These are phyloP conservation scores for Perca schrenkii DNA, from an alignment of 2,113 vertebrate genomes.

Conservation along the genomic window DNA sequence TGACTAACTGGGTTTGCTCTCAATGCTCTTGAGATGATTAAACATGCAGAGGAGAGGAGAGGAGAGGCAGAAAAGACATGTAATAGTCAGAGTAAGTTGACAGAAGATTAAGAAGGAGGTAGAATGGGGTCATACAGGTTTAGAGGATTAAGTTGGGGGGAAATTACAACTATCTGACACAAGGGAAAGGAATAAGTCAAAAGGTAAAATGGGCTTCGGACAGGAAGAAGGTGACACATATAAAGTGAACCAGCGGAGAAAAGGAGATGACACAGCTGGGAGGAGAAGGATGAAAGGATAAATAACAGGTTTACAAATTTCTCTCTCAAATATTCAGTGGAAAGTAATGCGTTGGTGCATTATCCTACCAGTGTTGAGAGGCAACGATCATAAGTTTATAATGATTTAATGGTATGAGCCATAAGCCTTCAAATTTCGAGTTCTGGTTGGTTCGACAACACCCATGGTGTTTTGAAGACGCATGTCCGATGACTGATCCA, in stretches of 20 bases:
- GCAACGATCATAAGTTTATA: not conserved
- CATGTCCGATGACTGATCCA: too few relatives aligned
- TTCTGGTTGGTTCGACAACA: too few relatives aligned
- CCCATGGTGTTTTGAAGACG: too few relatives aligned
- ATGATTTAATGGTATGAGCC: not conserved
- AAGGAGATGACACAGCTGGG: not conserved
- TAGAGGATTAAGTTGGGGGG: conserved; percentile 8
- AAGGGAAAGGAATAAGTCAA: not conserved
- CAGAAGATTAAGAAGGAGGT: not conserved
- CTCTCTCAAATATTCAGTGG: not conserved
- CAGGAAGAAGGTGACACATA: not conserved
- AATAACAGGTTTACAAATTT: not conserved
- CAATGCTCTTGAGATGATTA: conserved; percentile 25
- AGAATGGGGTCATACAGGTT: not conserved
- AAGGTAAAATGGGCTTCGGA: conserved; percentile 17
- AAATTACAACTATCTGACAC: not conserved
- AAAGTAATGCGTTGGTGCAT: not conserved
- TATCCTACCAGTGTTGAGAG: not conserved
- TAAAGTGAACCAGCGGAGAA: not conserved
- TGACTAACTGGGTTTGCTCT: conserved; percentile 23
- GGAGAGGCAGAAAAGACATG: conserved; percentile 23
- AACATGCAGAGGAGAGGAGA: conserved; percentile 25
- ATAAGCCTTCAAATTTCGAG: not conserved
- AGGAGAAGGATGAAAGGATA: not conserved
- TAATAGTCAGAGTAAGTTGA: conserved; percentile 42